Percentiles rank a stretch among this genome's conserved stretches.
Evolutionary conservation across 2,888 invertebrate species (phyloP).

Genomic region (Sphinx pinastri): DNA sequence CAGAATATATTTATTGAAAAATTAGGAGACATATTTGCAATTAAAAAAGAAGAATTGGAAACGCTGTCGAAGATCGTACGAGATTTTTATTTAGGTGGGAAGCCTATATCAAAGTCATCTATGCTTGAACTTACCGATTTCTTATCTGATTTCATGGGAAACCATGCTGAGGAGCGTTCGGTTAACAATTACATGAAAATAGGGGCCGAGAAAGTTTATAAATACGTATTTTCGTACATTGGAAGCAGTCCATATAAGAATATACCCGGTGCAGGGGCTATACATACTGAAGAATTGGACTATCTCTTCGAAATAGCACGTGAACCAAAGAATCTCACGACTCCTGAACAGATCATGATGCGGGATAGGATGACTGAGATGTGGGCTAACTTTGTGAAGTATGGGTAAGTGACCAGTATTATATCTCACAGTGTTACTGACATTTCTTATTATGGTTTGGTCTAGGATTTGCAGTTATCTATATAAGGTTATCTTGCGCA

Average conservation of each 20-base stretch:
- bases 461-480: too few relatives aligned
- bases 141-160: slow-evolving; percentile 47
- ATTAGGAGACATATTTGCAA: slow-evolving; percentile 36
- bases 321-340: slow-evolving; percentile 25
- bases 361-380: slow-evolving; percentile 53
- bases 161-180: slow-evolving; percentile 50
- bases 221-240: slow-evolving; percentile 54
- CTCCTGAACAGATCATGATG: slow-evolving; percentile 49
- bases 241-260: slow-evolving; percentile 48
- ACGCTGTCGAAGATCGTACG: slow-evolving; percentile 39
- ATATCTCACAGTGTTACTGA: too few relatives aligned
- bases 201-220: slow-evolving; percentile 44
- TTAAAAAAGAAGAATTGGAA: slow-evolving; percentile 36
- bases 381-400: slow-evolving; percentile 63
- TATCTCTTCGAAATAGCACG: slow-evolving; percentile 44
- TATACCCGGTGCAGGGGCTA: slow-evolving; percentile 49
- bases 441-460: too few relatives aligned
- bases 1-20: slow-evolving; percentile 36
- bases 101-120: slow-evolving; percentile 43
- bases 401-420: slow-evolving; percentile 47
- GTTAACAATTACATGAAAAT: slow-evolving; percentile 48
- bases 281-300: slow-evolving; percentile 52
- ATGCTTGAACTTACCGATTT: slow-evolving; percentile 49
- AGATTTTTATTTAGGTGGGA: slow-evolving; percentile 48
- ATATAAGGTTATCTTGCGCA: too few relatives aligned